phyloP scores from a whole-genome alignment of 1,140 invertebrate genomes.

The Augochlora pura region DNA sequence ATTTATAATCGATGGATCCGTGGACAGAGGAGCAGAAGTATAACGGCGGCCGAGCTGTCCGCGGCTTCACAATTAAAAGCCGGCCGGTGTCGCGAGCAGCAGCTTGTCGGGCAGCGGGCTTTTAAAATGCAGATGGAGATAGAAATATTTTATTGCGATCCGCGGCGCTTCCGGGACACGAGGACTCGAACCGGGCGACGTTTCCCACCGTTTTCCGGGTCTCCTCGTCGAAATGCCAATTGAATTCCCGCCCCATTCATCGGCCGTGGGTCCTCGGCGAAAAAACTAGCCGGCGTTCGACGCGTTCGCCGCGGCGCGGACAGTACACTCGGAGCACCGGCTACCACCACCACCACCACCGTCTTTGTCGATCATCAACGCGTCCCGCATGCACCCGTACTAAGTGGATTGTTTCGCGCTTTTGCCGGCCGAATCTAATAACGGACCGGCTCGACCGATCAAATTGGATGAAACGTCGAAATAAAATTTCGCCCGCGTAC shows the following conservation, averaged over 20 bases:
- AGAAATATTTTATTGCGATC: slow-evolving; percentile 2
- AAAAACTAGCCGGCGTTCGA: not conserved
- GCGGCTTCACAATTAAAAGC: not conserved
- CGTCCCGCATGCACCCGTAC: not conserved
- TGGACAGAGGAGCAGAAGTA: not conserved
- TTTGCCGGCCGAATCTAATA: slow-evolving; percentile 25
- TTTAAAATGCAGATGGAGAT: slow-evolving; percentile 4
- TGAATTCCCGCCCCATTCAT: not conserved
- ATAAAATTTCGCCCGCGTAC: not conserved
- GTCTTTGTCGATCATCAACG: slow-evolving; percentile 9
- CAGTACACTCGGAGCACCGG: not conserved
- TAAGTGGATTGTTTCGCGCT: slow-evolving; percentile 38
- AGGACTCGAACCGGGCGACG: no score
- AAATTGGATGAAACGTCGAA: slow-evolving; percentile 30
- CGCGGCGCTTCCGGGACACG: not conserved
- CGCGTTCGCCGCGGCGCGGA: not conserved
- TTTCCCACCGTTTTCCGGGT: not conserved
- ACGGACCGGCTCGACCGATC: not conserved
- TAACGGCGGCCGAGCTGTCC: not conserved
- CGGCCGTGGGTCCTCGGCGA: not conserved
- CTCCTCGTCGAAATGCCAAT: not conserved
- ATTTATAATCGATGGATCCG: not conserved
- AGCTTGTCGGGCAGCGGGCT: not conserved
- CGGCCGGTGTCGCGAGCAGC: not conserved
- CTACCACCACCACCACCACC: slow-evolving; percentile 17